phyloP scores from a whole-genome alignment of 2,797 vertebrate genomes.

The Alcedo quadribrachys region DNA sequence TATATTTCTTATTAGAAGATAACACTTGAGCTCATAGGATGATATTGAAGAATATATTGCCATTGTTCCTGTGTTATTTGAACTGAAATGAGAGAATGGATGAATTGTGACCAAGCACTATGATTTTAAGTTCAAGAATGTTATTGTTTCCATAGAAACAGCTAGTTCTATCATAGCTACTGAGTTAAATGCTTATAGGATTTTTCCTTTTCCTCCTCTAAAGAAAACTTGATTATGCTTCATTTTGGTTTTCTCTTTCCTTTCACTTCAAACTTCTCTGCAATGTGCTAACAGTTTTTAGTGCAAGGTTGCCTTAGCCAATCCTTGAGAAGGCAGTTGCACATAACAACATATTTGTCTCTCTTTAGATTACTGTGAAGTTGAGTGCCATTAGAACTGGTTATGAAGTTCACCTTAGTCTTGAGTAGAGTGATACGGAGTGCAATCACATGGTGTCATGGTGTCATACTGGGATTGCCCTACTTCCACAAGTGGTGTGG shows the following conservation, averaged over 20 bases:
- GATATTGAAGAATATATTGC: background rate
- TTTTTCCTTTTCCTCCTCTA: background rate
- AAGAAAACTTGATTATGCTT: background rate
- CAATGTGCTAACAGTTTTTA: background rate
- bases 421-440: background rate
- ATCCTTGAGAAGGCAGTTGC: background rate
- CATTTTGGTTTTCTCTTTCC: background rate
- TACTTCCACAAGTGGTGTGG: background rate
- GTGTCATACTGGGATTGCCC: background rate
- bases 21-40: background rate
- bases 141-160: slow-evolving; percentile 34
- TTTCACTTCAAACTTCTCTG: background rate
- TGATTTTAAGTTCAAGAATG: slow-evolving; percentile 28
- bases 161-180: background rate
- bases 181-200: background rate
- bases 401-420: background rate
- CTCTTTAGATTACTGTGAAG: background rate
- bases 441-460: background rate
- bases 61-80: background rate
- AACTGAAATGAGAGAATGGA: background rate
- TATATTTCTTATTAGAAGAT: background rate
- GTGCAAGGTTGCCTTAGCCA: background rate
- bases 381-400: background rate
- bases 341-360: background rate
- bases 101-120: slow-evolving; percentile 6